Conservation (phyloP, 2,113 vertebrate genomes). For the Rhinoptilus africanus region DNA sequence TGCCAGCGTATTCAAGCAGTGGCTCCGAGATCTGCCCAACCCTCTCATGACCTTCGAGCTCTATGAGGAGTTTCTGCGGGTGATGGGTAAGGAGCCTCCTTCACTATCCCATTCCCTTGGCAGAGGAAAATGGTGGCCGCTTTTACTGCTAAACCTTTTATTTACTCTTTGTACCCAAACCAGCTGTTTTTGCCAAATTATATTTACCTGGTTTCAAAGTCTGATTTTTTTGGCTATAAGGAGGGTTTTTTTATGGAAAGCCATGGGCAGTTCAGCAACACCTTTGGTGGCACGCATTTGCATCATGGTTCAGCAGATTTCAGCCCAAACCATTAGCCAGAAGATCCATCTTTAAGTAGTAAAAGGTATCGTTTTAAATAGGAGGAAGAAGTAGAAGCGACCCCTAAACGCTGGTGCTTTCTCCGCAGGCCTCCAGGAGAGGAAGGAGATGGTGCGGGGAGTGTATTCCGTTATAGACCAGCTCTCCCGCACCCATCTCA, state of each 20-base stretch:
- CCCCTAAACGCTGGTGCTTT: not conserved
- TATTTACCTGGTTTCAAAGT: not conserved
- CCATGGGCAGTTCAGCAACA: fast-evolving
- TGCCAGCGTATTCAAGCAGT: constrained; percentile 97
- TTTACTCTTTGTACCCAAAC: not conserved
- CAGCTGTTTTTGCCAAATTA: not conserved
- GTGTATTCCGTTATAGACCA: constrained; percentile 96
- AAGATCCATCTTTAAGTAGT: not conserved
- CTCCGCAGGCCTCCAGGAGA: constrained; percentile 87
- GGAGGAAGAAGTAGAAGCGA: not conserved
- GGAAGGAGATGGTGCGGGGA: constrained; percentile 87
- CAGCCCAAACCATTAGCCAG: not conserved
- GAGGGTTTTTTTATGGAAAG: not conserved
- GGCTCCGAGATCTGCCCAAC: constrained; percentile 95
- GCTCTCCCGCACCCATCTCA: constrained; percentile 92
- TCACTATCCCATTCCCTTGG: not conserved
- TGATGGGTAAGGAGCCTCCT: constrained; percentile 83
- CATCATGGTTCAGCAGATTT: not conserved
- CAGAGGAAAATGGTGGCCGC: not conserved
- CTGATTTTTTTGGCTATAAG: not conserved
- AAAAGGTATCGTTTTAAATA: not conserved
- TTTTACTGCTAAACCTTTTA: not conserved
- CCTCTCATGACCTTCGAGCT: constrained; percentile 98
- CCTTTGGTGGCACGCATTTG: not conserved
- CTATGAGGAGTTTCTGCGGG: constrained; percentile 94